Conservation (phyloP, 2,797 vertebrate species). For the Salmo trutta region DNA sequence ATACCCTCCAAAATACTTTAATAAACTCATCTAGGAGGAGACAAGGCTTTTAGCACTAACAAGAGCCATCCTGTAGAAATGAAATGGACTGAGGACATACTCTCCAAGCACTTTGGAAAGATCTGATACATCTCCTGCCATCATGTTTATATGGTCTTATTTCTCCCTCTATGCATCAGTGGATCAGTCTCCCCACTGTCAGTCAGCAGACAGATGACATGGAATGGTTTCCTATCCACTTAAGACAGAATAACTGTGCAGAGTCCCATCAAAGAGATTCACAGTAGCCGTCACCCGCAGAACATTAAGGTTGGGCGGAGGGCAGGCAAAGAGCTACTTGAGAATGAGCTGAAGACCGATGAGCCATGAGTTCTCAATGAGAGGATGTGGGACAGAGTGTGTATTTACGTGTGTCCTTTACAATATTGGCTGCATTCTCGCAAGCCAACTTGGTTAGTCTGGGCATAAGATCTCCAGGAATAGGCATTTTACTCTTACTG, state of each 20-base stretch:
- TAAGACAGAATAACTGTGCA: conserved; percentile 6
- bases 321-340: not conserved
- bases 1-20: conserved; percentile 23
- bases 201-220: conserved; percentile 18
- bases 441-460: not conserved
- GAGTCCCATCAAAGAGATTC: not conserved
- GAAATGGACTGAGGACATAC: conserved; percentile 21
- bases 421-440: not conserved
- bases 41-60: conserved; percentile 30
- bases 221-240: not conserved
- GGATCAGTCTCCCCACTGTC: conserved; percentile 24
- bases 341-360: conserved; percentile 4
- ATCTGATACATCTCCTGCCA: conserved; percentile 37
- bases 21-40: conserved; percentile 32
- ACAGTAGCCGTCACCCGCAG: not conserved
- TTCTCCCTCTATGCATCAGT: conserved; percentile 13
- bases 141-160: conserved; percentile 29
- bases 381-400: conserved; percentile 2
- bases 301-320: not conserved
- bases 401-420: conserved; percentile 10
- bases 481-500: not conserved
- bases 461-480: conserved; percentile 1
- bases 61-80: conserved; percentile 42
- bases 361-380: conserved; percentile 3
- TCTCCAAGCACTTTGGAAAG: conserved; percentile 27